Evolutionary conservation across 2,797 vertebrate genomes (phyloP), one percentile per base, ranked within the genome.

Genomic region (Scarus forsteni): DNA sequence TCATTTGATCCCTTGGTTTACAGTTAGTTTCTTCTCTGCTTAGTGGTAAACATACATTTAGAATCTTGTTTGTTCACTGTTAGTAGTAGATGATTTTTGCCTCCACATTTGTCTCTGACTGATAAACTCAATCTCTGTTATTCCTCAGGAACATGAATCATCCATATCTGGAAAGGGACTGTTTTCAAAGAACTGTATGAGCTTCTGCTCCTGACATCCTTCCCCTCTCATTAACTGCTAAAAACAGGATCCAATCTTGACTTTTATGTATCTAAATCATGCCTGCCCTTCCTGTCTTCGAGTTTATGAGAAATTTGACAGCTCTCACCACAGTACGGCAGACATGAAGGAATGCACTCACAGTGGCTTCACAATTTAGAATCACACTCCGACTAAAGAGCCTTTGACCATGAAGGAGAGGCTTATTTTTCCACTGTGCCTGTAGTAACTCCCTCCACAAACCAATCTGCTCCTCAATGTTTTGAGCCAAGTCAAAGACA

Each of bases 201-300:
- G 6, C 62, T 67, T 60, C 77, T 43, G 51, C 42, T 27, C 27
- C 66, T 9, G 44, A 74, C 65, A 65, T 60, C 76, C 14, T 70
- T 90, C 90, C 90, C 89, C 84, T 84, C 18, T 77, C 73, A 90
- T 80, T 77, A 87, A 85, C 53, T 66, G 77, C 60, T 80, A 78
- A 80, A 83, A 88, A 85, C 61, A 86, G 35, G 44, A 74, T 63
- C 38, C 19, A 27, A 59, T 53, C 58, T 55, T 53, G 15, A 38
- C 38, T 44, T 68, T 16, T 62, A 0, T 2, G 16, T 52, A 77
- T 59, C 42, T 45, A 36, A 14, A 10, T 0, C 18, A 11, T 10
- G 36, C 6, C 56, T 36, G 1, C 50, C 44, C 34, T 5, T 12
- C 3, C 52, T 6, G 13, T 18, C 5, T 14, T 8, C 19, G 62